phyloP scores from a whole-genome alignment of 2,797 vertebrate genomes.

The Centroberyx gerrardi region DNA sequence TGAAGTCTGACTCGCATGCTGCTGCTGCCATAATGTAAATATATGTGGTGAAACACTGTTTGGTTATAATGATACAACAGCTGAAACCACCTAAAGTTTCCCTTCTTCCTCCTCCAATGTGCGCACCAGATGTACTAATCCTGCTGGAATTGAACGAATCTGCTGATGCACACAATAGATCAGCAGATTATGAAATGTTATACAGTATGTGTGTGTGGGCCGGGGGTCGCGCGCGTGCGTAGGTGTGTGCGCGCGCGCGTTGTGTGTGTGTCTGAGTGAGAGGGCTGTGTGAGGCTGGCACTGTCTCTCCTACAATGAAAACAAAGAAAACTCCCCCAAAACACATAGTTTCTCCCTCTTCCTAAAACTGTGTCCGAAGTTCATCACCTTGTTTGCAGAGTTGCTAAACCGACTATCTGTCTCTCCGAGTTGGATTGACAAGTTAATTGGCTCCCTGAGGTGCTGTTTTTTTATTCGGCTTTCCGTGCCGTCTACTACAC shows the following conservation, averaged over 20 bases:
- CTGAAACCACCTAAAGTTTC: constrained; percentile 28
- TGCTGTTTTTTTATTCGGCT: constrained; percentile 55
- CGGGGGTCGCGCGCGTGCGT: neutral
- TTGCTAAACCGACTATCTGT: constrained; percentile 38
- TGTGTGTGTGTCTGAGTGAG: no score
- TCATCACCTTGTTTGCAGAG: constrained; percentile 34
- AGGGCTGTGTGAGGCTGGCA: no score
- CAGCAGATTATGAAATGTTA: constrained; percentile 23
- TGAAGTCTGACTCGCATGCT: neutral
- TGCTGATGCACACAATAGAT: constrained; percentile 48
- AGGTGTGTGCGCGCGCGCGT: neutral
- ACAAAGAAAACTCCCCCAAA: constrained; percentile 25
- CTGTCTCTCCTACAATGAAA: constrained; percentile 30
- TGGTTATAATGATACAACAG: constrained; percentile 27
- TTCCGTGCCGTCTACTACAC: constrained; percentile 64
- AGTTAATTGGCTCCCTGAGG: constrained; percentile 72
- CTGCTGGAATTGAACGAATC: constrained; percentile 50
- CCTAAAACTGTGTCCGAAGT: constrained; percentile 49
- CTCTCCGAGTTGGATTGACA: constrained; percentile 49
- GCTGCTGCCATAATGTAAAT: constrained; percentile 13
- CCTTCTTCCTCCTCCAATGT: constrained; percentile 45
- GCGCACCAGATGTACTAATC: constrained; percentile 71
- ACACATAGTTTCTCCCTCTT: constrained; percentile 36
- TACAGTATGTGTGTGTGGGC: neutral
- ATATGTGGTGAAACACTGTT: constrained; percentile 12